Evolutionary conservation across 2,113 vertebrate genomes (phyloP).

Genomic region (Isichthys henryi): DNA sequence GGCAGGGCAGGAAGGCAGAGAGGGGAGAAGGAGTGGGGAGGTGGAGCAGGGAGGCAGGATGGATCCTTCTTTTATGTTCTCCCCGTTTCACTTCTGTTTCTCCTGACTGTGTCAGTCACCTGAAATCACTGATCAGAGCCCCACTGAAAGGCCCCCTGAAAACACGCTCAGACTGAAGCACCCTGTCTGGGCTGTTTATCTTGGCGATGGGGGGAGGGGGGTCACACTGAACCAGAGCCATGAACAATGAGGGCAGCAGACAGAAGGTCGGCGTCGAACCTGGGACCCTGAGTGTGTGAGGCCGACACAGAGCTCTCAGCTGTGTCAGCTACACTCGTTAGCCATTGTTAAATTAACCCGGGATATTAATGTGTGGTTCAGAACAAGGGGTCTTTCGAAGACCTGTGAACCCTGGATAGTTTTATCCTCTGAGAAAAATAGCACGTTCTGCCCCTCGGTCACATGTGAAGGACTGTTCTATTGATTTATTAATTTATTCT

Average conservation of each 20-base stretch:
- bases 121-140: slow-evolving; percentile 10
- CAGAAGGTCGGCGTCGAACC: not conserved
- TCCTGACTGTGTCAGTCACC: not conserved
- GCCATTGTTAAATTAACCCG: slow-evolving; percentile 43
- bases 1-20: no score
- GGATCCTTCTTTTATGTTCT: slow-evolving; percentile 22
- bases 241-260: not conserved
- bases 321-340: slow-evolving; percentile 33
- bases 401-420: not conserved
- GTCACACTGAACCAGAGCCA: not conserved
- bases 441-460: slow-evolving; percentile 7
- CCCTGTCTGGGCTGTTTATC: not conserved
- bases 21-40: no score
- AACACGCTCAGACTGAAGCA: not conserved
- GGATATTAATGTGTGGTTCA: slow-evolving; percentile 37
- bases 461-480: not conserved
- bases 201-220: not conserved
- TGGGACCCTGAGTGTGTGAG: slow-evolving; percentile 15
- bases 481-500: slow-evolving; percentile 59
- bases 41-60: not conserved
- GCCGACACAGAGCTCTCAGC: slow-evolving; percentile 44
- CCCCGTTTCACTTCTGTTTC: not conserved
- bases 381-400: not conserved
- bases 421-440: not conserved
- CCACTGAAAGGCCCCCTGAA: not conserved